These are phyloP conservation scores for Malaclemys terrapin DNA, from an alignment of 2,113 vertebrate species.

Conservation along the genomic window DNA sequence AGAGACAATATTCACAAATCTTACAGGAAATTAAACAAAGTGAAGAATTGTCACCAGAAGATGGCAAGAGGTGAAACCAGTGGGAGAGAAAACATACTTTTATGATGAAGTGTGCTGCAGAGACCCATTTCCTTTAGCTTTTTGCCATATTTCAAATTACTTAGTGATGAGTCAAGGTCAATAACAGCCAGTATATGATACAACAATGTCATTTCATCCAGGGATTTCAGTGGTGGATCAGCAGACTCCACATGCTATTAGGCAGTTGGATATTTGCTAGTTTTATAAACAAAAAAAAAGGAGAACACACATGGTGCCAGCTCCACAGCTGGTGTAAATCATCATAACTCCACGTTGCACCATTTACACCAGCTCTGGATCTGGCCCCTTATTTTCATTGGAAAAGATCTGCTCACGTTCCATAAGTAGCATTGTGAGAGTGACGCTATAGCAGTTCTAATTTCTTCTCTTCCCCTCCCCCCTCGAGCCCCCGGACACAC, in stretches of 20 bases:
- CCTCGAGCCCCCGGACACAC: no score
- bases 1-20: neutral
- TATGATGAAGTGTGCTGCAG: neutral
- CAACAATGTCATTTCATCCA: neutral
- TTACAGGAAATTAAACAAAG: neutral
- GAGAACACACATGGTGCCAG: neutral
- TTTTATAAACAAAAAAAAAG: neutral
- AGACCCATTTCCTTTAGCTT: neutral
- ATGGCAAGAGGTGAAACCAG: neutral
- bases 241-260: accelerated
- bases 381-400: neutral
- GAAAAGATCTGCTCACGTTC: neutral
- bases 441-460: no score
- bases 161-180: neutral
- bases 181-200: neutral
- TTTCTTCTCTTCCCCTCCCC: no score
- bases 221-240: neutral
- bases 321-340: neutral
- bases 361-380: neutral
- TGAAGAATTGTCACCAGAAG: neutral
- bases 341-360: no score
- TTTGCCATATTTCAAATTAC: neutral
- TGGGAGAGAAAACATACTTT: neutral
- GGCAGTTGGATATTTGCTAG: neutral
- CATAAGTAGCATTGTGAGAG: neutral